Conservation (phyloP, 2,888 invertebrate species). For the Thecocarcelia acutangulata region DNA sequence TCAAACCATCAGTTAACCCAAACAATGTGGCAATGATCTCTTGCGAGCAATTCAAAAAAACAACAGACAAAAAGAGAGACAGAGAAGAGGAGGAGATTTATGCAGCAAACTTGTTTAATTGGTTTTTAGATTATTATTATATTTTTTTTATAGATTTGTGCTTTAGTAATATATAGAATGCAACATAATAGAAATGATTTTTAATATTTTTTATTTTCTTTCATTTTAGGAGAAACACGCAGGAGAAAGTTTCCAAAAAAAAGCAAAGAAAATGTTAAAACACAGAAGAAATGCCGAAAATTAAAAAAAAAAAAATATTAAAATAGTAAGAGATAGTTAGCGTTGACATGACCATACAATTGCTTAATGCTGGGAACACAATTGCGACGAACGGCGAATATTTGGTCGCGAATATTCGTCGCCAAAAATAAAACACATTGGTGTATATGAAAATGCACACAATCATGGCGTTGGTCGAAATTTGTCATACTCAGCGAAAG, state of each 20-base stretch:
- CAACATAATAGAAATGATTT: not conserved
- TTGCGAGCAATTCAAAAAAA: too few relatives aligned
- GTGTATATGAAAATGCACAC: too few relatives aligned
- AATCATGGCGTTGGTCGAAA: too few relatives aligned
- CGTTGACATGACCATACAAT: too few relatives aligned
- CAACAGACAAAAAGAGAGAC: not conserved
- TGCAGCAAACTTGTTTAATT: slow-evolving; percentile 10
- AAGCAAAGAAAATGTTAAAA: not conserved
- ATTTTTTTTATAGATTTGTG: not conserved
- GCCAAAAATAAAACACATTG: too few relatives aligned
- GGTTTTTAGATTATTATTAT: not conserved
- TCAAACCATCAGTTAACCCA: not conserved
- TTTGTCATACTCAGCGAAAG: too few relatives aligned
- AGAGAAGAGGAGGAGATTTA: not conserved
- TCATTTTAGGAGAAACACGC: slow-evolving; percentile 41
- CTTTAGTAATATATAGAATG: slow-evolving; percentile 32
- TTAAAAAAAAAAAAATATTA: not conserved
- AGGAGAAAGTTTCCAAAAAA: slow-evolving; percentile 46
- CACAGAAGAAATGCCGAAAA: too few relatives aligned
- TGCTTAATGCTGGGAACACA: too few relatives aligned
- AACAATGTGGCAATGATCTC: too few relatives aligned
- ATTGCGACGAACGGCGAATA: too few relatives aligned
- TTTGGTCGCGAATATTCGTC: too few relatives aligned
- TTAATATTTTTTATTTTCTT: slow-evolving; percentile 3
- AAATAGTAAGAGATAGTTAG: too few relatives aligned